Evolutionary conservation across 2,113 vertebrate species (phyloP).

Genomic region (Nematolebias whitei): DNA sequence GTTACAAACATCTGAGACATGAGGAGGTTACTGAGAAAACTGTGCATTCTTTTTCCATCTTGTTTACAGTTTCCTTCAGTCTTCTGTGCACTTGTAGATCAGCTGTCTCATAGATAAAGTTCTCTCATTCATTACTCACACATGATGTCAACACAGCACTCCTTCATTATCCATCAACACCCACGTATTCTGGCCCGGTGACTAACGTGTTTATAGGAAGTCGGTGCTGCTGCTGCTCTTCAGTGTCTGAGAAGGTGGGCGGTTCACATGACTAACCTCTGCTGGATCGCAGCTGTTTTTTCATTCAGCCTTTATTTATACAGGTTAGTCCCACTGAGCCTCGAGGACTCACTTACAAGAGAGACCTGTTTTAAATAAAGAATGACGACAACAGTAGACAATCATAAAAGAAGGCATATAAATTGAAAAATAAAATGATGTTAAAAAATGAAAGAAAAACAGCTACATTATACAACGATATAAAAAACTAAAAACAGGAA

Average conservation of each 20-base stretch:
- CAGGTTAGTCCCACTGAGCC: no score
- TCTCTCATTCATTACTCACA: conserved; percentile 49
- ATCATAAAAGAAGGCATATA: no score
- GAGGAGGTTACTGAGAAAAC: background rate
- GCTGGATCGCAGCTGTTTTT: no score
- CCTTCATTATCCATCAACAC: conserved; percentile 22
- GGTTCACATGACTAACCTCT: conserved; percentile 26
- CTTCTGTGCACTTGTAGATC: background rate
- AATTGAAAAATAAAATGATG: no score
- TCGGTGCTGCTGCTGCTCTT: conserved; percentile 3
- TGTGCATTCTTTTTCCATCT: background rate
- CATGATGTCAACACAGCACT: conserved; percentile 38
- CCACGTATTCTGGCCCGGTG: conserved; percentile 35
- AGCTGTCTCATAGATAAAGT: conserved; percentile 35
- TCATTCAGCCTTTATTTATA: no score
- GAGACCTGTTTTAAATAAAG: no score
- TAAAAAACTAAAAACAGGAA: no score
- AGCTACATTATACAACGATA: no score
- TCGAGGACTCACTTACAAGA: no score
- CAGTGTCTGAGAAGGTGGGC: conserved; percentile 31
- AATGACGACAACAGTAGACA: no score
- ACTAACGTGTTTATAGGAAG: conserved; percentile 56
- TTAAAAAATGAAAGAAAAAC: no score
- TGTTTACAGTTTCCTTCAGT: background rate
- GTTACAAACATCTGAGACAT: background rate